A percentile compares a stretch with the other conserved stretches of the same genome.
Evolutionary conservation across 2,797 vertebrate genomes (phyloP).

Genomic region (Cetoscarus ocellatus): DNA sequence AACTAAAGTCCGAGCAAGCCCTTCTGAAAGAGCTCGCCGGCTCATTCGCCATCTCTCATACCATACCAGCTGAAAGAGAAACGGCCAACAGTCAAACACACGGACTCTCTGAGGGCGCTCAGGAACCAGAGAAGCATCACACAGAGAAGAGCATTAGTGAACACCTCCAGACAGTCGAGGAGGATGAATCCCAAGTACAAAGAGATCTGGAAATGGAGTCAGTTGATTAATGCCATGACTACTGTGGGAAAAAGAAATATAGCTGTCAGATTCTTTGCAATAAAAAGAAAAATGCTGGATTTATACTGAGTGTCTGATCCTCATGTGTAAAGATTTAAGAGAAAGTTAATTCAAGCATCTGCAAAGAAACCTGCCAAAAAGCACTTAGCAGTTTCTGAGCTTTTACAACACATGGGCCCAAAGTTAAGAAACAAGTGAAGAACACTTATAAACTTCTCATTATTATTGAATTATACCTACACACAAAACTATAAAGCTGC

Average conservation of each 20-base stretch:
- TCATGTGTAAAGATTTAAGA: constrained; percentile 19
- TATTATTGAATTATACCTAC: too few relatives aligned
- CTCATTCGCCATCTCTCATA: constrained; percentile 86
- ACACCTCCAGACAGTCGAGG: constrained; percentile 41
- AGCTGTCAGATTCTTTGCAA: constrained; percentile 54
- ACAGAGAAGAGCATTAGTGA: constrained; percentile 35
- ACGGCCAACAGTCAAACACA: constrained; percentile 49
- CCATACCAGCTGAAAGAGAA: constrained; percentile 62
- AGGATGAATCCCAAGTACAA: constrained; percentile 64
- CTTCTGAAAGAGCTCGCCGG: constrained; percentile 85
- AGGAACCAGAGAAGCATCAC: constrained; percentile 46
- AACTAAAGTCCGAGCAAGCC: constrained; percentile 73
- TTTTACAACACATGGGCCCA: constrained; percentile 18
- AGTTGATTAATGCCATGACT: constrained; percentile 75
- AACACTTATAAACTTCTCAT: background rate
- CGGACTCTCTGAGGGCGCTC: constrained; percentile 55
- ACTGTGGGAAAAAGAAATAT: constrained; percentile 29
- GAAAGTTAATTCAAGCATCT: background rate
- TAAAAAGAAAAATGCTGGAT: constrained; percentile 59
- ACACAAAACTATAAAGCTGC: too few relatives aligned
- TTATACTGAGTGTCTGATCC: constrained; percentile 43
- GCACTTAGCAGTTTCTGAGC: background rate
- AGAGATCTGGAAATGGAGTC: constrained; percentile 82
- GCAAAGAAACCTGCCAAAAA: background rate
- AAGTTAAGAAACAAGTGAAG: background rate